Evolutionary conservation across 1,140 invertebrate genomes (phyloP), one percentile per base, ranked within the genome.

Genomic region (Macrobrachium nipponense): DNA sequence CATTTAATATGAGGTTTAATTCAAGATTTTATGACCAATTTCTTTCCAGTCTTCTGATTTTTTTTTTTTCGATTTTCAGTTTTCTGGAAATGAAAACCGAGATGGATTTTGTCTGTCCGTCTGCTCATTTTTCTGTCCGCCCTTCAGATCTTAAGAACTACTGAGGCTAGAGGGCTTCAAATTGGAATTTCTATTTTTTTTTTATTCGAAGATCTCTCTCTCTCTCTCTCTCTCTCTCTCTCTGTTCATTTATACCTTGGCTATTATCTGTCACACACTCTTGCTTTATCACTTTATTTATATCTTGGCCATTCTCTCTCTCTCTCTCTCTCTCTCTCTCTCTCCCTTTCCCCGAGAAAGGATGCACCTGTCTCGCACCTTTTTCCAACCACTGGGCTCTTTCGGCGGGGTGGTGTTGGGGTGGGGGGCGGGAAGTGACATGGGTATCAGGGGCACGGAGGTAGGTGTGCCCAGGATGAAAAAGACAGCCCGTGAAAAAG

Each of bases 261-360:
- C n/a, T n/a, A n/a, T n/a, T n/a, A 18, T 66, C 66, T 68, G 0
- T 68, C 66, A 18, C 66, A 18, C 66, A 12, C 14, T 66, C 64
- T 66, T 17, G 14, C 11, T 66, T 17, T 36, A 1, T 36, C 27
- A 2, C 27, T 36, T 4, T 36, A 1, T 36, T 4, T 36, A 1
- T 75, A 20, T 23, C 23, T 76, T 12, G 6, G 17, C 59, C 75
- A n/a, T 15, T 77, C 75, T 77, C 36, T 58, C 36, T 77, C 75
- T 77, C 75, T 77, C 75, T 77, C 75, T 77, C 75, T 77, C 75
- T 77, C 75, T 77, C 75, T 77, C 75, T 58, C 75, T 58, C 44
- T 58, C 36, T 18, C 44, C 17, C 44, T 77, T 51, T 44, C 72
- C n/a, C 44, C 5, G 5, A 11, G 36, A 43, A 51, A 43, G 72